Conservation (phyloP, 2,797 vertebrate genomes). For the Tolypeutes matacus region DNA sequence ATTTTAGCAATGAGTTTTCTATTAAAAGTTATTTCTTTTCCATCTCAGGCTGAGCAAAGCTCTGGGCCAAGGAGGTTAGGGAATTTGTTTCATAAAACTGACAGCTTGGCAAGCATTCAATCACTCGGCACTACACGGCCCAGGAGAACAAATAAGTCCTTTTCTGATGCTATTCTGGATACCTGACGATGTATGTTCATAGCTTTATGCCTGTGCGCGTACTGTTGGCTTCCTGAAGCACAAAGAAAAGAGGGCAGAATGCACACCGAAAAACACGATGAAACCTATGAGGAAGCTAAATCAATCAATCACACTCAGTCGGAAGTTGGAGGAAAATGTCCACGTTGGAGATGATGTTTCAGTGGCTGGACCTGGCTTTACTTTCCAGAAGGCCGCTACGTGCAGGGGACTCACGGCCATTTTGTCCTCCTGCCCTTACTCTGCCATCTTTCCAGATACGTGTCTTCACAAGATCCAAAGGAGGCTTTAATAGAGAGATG, state of each 20-base stretch:
- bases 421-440: constrained; percentile 76
- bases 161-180: constrained; percentile 81
- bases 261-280: not conserved
- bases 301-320: constrained; percentile 75
- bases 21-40: constrained; percentile 87
- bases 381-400: constrained; percentile 69
- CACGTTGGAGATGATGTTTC: constrained; percentile 47
- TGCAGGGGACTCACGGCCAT: constrained; percentile 80
- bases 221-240: constrained; percentile 73
- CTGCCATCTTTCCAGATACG: constrained; percentile 70
- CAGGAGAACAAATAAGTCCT: constrained; percentile 74
- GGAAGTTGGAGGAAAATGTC: constrained; percentile 79
- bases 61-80: constrained; percentile 80
- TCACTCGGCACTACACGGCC: constrained; percentile 79
- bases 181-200: constrained; percentile 78
- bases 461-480: constrained; percentile 77
- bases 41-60: constrained; percentile 86
- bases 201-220: constrained; percentile 64
- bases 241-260: constrained; percentile 57
- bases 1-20: constrained; percentile 87
- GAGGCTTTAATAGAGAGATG: constrained; percentile 82
- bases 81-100: constrained; percentile 82
- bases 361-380: constrained; percentile 67
- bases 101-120: constrained; percentile 86
- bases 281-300: constrained; percentile 54